Percentiles rank a stretch among this genome's conserved stretches.
Conservation (phyloP, 2,888 invertebrate species). For the Thereva nobilitata region DNA sequence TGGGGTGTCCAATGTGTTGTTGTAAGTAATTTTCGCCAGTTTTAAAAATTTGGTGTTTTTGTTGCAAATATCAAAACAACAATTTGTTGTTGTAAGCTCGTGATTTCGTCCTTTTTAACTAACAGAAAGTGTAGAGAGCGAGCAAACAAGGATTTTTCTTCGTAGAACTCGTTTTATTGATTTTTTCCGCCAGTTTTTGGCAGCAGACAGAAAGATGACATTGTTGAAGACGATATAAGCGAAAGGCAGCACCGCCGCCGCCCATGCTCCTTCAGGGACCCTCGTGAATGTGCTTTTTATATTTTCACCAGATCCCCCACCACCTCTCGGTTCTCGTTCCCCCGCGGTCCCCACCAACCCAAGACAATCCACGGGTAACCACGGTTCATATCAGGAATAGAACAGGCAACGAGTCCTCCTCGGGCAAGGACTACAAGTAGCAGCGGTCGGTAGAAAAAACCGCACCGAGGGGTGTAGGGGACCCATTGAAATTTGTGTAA, state of each 20-base stretch:
- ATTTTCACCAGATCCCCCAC: background rate
- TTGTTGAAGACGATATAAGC: slow-evolving; percentile 20
- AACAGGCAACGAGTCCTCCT: slow-evolving; percentile 7
- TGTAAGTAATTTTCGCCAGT: no score
- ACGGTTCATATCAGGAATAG: slow-evolving; percentile 20
- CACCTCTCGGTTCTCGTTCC: background rate
- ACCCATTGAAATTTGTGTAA: slow-evolving; percentile 29
- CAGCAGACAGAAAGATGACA: slow-evolving; percentile 30
- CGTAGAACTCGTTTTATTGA: slow-evolving; percentile 19
- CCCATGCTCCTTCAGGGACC: background rate
- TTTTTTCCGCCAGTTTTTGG: slow-evolving; percentile 21
- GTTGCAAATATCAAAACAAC: no score
- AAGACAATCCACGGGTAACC: background rate
- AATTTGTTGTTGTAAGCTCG: no score
- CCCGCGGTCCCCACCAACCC: slow-evolving; percentile 7
- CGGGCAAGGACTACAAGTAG: background rate
- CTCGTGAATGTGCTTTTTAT: background rate
- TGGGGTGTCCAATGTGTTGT: no score
- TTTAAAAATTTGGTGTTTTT: no score
- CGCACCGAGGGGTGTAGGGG: background rate
- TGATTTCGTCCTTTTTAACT: background rate
- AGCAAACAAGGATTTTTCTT: background rate
- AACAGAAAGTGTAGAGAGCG: background rate
- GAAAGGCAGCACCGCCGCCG: slow-evolving; percentile 11
- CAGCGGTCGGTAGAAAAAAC: slow-evolving; percentile 3